Evolutionary conservation across 2,888 invertebrate genomes (phyloP), one percentile per base, ranked within the genome.

Genomic region (Pollenia labialis): DNA sequence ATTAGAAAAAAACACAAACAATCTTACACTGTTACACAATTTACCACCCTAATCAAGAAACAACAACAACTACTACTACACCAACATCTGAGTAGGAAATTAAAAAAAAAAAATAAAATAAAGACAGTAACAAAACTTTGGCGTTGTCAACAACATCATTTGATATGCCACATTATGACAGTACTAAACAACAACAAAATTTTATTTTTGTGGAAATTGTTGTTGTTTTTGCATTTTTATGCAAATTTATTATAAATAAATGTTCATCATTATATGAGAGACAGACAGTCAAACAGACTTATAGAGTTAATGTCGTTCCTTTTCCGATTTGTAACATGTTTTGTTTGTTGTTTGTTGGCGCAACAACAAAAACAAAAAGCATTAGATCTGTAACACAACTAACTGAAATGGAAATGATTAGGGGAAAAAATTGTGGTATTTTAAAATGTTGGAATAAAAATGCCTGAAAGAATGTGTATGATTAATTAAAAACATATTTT

Each of bases 71-170:
- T n/a, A 11, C 4, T 11, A 79, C 64, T 14, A 74, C 74, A 60
- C 56, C 44, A 50, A 32, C 14, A 56, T 40, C 62, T 62, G 62
- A 52, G 46, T 23, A 82, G 68, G 52, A 81, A 68, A 68, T 52
- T 58, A 72, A 64, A 52, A 40, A 68, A 46, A 42, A 74, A 66
- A 18, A 10, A 23, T 8, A 48, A 54, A 62, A 56, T n/a, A 14
- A 46, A 72, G 23, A 72, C 12, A 69, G 12, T 42, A 71, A 79
- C 71, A 84, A 84, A 84, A 79, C 77, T 84, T 84, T 84, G 71
- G 72, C 77, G 83, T 84, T 84, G 83, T 79, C 83, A 84, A 79
- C 83, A 84, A 14, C 66, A 84, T 84, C 50, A 79, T 84, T 80
- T 85, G 44, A 46, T 80, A 68, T 80, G 79, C 84, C 79, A 75